These are phyloP conservation scores for Chelon auratus DNA, from an alignment of 2,797 vertebrate genomes.

Conservation along the genomic window DNA sequence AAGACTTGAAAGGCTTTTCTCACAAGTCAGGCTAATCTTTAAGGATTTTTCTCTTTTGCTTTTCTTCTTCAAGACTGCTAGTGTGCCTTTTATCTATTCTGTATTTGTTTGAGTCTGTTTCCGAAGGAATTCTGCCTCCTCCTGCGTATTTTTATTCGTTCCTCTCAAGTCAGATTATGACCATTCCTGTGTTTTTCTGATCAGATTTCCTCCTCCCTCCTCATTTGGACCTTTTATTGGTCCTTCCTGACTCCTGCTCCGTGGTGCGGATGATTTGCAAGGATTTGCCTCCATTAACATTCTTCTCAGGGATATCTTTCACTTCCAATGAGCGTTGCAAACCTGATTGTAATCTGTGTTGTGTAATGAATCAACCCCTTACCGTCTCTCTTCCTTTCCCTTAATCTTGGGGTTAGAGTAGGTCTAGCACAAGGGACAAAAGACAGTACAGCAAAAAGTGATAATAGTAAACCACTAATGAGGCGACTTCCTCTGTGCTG, in stretches of 20 bases:
- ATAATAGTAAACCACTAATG: slow-evolving; percentile 16
- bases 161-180: slow-evolving; percentile 17
- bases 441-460: slow-evolving; percentile 8
- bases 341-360: slow-evolving; percentile 75
- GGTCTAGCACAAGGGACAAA: slow-evolving; percentile 6
- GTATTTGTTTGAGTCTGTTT: neutral
- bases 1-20: slow-evolving; percentile 38
- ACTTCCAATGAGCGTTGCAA: slow-evolving; percentile 66
- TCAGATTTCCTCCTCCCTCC: slow-evolving; percentile 19
- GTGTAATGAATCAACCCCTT: slow-evolving; percentile 62
- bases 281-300: slow-evolving; percentile 77
- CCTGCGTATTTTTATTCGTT: slow-evolving; percentile 14
- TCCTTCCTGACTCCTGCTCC: slow-evolving; percentile 30
- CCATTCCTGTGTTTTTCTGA: slow-evolving; percentile 1
- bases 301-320: slow-evolving; percentile 78
- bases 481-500: neutral
- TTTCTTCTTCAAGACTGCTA: slow-evolving; percentile 21
- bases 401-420: neutral
- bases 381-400: slow-evolving; percentile 6
- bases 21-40: slow-evolving; percentile 46
- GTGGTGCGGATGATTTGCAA: slow-evolving; percentile 53
- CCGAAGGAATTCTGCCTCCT: slow-evolving; percentile 14
- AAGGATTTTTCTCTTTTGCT: slow-evolving; percentile 37
- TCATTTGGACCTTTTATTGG: slow-evolving; percentile 30
- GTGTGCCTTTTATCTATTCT: slow-evolving; percentile 31